A percentile compares a stretch with the other conserved stretches of the same genome.
phyloP scores from a whole-genome alignment of 2,888 invertebrate species.

The Tenodera sinensis region DNA sequence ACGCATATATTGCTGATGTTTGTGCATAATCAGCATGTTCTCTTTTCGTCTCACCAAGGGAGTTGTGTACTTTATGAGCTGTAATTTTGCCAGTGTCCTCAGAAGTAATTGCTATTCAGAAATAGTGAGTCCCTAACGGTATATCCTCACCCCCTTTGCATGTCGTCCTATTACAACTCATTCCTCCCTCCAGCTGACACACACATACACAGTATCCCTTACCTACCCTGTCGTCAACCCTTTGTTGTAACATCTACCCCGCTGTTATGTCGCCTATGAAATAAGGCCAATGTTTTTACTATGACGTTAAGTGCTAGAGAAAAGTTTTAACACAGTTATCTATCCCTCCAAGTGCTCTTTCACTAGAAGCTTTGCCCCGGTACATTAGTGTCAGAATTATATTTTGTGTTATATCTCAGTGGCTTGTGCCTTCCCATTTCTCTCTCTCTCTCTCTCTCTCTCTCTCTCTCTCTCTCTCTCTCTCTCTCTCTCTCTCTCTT shows the following conservation, averaged over 20 bases:
- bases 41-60: background rate
- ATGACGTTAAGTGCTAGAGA: background rate
- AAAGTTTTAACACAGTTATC: background rate
- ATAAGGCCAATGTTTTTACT: background rate
- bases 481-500: background rate
- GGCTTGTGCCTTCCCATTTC: background rate
- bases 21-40: background rate
- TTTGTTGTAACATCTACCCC: background rate
- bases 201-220: too few relatives aligned
- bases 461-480: background rate
- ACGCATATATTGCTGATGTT: background rate
- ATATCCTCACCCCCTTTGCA: background rate
- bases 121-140: background rate
- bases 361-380: background rate
- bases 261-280: background rate
- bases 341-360: background rate
- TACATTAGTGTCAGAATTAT: background rate
- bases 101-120: constrained; percentile 1
- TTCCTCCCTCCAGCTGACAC: background rate
- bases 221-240: background rate
- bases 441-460: background rate
- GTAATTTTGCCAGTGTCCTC: background rate
- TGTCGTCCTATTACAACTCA: background rate
- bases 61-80: background rate
- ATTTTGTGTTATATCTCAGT: background rate